Conservation (phyloP, 2,113 vertebrate genomes). For the Prunella himalayana region DNA sequence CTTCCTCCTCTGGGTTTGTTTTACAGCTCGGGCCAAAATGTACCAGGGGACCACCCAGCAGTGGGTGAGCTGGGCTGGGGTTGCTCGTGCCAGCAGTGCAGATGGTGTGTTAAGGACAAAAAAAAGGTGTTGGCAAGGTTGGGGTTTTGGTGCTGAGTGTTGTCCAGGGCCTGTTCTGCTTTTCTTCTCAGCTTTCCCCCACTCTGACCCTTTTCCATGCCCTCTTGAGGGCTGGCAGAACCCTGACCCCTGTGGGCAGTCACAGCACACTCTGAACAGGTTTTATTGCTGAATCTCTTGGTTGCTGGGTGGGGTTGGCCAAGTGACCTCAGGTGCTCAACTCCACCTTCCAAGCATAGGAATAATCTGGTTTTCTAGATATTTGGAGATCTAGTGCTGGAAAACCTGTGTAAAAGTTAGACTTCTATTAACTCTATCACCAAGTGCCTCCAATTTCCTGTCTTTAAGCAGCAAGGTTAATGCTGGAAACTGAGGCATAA, state of each 20-base stretch:
- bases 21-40: not conserved
- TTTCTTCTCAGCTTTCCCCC: not conserved
- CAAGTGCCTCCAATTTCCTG: not conserved
- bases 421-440: not conserved
- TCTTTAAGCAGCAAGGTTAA: not conserved
- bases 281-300: not conserved
- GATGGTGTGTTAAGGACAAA: not conserved
- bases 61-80: not conserved
- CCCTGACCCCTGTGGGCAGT: not conserved
- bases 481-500: not conserved
- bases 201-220: not conserved
- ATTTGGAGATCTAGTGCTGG: not conserved
- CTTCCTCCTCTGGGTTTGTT: not conserved
- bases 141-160: not conserved
- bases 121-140: not conserved
- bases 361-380: not conserved
- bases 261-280: rapidly evolving
- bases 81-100: not conserved
- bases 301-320: not conserved
- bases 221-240: not conserved
- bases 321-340: not conserved
- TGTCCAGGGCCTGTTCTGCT: not conserved
- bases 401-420: not conserved
- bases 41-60: not conserved
- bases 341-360: not conserved